Percentiles rank a stretch among this genome's conserved stretches.
These are phyloP conservation scores for Meteorus colon DNA, from an alignment of 2,888 invertebrate genomes.

Conservation along the genomic window DNA sequence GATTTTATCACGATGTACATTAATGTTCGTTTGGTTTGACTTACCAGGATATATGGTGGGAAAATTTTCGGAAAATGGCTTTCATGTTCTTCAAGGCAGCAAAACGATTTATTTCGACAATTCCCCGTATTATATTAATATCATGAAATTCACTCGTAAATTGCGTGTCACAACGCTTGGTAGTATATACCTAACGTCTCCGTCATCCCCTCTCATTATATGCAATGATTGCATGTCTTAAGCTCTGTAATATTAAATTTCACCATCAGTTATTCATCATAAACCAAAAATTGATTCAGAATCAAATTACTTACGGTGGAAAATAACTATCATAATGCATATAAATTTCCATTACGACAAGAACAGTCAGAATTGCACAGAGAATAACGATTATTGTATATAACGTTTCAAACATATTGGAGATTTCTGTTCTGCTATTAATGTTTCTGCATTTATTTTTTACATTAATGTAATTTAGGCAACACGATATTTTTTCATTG, in stretches of 20 bases:
- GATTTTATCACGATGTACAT: slow-evolving; percentile 66
- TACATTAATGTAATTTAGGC: background rate
- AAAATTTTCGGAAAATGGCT: slow-evolving; percentile 85
- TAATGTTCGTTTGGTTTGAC: slow-evolving; percentile 84
- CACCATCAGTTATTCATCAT: background rate
- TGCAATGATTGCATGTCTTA: slow-evolving; percentile 1
- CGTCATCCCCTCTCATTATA: background rate
- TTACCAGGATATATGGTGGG: slow-evolving; percentile 75
- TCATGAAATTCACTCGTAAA: slow-evolving; percentile 49
- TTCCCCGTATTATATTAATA: slow-evolving; percentile 51
- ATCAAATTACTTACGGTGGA: slow-evolving; percentile 45
- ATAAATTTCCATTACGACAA: slow-evolving; percentile 63
- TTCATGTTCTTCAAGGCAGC: slow-evolving; percentile 73
- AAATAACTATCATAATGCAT: slow-evolving; percentile 65
- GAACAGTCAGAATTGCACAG: slow-evolving; percentile 50
- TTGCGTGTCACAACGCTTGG: slow-evolving; percentile 58
- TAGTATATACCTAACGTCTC: slow-evolving; percentile 9
- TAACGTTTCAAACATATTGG: slow-evolving; percentile 46
- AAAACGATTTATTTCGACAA: slow-evolving; percentile 54
- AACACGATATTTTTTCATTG: background rate
- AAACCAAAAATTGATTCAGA: background rate
- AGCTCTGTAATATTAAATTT: slow-evolving; percentile 1
- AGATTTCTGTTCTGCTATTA: background rate
- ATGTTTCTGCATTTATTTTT: background rate
- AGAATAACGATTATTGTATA: slow-evolving; percentile 46